Conservation (phyloP, 2,797 vertebrate genomes). For the Chaenodraco wilsoni region DNA sequence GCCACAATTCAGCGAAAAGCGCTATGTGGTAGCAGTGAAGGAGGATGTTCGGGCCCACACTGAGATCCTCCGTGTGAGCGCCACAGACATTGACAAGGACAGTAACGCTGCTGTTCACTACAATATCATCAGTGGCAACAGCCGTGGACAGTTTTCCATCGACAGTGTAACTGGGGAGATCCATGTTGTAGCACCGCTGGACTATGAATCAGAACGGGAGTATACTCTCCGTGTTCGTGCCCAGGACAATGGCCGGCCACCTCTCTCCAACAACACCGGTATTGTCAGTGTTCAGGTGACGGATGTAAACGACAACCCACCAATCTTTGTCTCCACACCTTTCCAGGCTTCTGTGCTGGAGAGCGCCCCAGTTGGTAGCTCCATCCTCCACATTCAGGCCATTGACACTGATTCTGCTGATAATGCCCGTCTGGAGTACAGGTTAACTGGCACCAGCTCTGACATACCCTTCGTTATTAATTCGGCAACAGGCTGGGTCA, state of each 20-base stretch:
- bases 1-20: conserved; percentile 97
- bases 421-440: conserved; percentile 94
- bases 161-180: conserved; percentile 96
- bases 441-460: conserved; percentile 87
- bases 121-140: conserved; percentile 97
- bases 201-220: conserved; percentile 94
- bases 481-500: conserved; percentile 96
- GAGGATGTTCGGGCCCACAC: conserved; percentile 94
- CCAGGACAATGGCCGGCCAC: conserved; percentile 95
- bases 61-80: conserved; percentile 90
- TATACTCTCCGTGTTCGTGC: conserved; percentile 93
- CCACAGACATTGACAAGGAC: conserved; percentile 94
- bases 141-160: conserved; percentile 95
- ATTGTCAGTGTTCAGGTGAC: conserved; percentile 95
- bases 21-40: conserved; percentile 94
- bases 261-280: conserved; percentile 96
- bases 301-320: conserved; percentile 96
- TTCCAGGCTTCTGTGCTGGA: conserved; percentile 97
- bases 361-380: conserved; percentile 93
- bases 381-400: conserved; percentile 97
- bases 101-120: conserved; percentile 95
- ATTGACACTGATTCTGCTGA: conserved; percentile 96
- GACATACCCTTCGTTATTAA: conserved; percentile 96
- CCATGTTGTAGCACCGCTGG: conserved; percentile 93
- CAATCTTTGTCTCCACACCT: conserved; percentile 97